A percentile compares a stretch with the other conserved stretches of the same genome.
These are phyloP conservation scores for Drosophila albomicans DNA, from an alignment of 1,140 invertebrate species.

Conservation along the genomic window DNA sequence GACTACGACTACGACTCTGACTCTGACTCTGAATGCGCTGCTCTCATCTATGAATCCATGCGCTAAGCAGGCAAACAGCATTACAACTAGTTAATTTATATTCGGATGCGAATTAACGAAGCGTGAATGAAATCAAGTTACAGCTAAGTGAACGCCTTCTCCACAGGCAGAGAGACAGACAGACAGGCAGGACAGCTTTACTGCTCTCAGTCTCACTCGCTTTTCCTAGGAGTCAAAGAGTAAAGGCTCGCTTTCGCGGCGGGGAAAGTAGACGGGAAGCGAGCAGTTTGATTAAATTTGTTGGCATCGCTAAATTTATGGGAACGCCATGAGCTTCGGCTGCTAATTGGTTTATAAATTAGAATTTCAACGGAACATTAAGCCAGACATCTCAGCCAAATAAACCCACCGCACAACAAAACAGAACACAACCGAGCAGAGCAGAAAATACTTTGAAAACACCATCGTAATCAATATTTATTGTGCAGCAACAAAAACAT, in stretches of 20 bases:
- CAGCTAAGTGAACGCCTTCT: slow-evolving; percentile 25
- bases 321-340: slow-evolving; percentile 54
- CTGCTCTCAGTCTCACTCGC: too few relatives aligned
- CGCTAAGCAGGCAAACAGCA: slow-evolving; percentile 32
- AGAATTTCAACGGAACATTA: slow-evolving; percentile 69
- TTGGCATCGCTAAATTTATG: slow-evolving; percentile 59
- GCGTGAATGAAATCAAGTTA: slow-evolving; percentile 55
- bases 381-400: slow-evolving; percentile 65
- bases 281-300: slow-evolving; percentile 65
- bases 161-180: neutral
- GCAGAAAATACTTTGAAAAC: slow-evolving; percentile 53
- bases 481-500: slow-evolving; percentile 32
- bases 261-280: slow-evolving; percentile 6
- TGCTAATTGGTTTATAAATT: slow-evolving; percentile 73
- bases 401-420: slow-evolving; percentile 33
- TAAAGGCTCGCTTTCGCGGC: slow-evolving; percentile 10
- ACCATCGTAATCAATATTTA: slow-evolving; percentile 67
- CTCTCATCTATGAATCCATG: slow-evolving; percentile 8
- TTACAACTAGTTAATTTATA: slow-evolving; percentile 36
- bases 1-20: neutral
- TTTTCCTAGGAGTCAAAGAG: slow-evolving; percentile 21
- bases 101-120: slow-evolving; percentile 58
- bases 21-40: slow-evolving; percentile 1
- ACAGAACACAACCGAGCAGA: neutral
- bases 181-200: neutral